Evolutionary conservation across 2,888 invertebrate genomes (phyloP), one percentile per base, ranked within the genome.

Genomic region (Fragum whitleyi): DNA sequence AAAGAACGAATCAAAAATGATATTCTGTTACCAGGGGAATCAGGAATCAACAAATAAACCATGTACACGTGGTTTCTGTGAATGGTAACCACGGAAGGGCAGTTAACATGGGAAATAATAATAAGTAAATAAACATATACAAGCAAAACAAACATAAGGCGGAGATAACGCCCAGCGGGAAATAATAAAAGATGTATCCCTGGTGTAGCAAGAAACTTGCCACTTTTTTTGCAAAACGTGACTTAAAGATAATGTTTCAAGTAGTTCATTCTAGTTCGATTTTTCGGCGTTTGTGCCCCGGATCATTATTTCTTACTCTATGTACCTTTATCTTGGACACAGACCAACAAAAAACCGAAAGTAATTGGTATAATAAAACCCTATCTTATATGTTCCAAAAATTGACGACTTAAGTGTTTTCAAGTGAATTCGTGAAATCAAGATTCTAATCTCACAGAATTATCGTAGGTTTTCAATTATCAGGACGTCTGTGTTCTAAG

Each of bases 51-150:
- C 42, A 65, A 65, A 65, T 65, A 65, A 65, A 65, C 65, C 21
- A 11, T 26, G 19, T 14, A 42, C 65, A 65, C 26, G 65, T 21
- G 65, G n/a, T 42, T 39, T 65, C 42, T 21, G 0, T 65, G 65
- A 65, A 65, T 65, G 65, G 65, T 14, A 16, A 39, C 2, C 21
- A 23, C 21, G 26, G 21, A 21, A 16, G 65, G 65, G 19, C 42
- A 39, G 65, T 65, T 65, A 65, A 65, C 65, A 65, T 65, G 65
- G 65, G 65, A 65, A 65, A 65, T 39, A 65, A 65, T 65, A 65
- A 65, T 65, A 65, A 42, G 32, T 65, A 65, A 65, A 65, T 65
- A 65, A 65, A 65, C 23, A 65, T 21, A 65, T 21, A 26, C 11
- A 19, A 23, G 36, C 14, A 21, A 65, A 65, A 65, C 42, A 65